Percentiles rank a stretch among this genome's conserved stretches.
These are phyloP conservation scores for Ophion costatus DNA, from an alignment of 2,888 invertebrate species.

Conservation along the genomic window DNA sequence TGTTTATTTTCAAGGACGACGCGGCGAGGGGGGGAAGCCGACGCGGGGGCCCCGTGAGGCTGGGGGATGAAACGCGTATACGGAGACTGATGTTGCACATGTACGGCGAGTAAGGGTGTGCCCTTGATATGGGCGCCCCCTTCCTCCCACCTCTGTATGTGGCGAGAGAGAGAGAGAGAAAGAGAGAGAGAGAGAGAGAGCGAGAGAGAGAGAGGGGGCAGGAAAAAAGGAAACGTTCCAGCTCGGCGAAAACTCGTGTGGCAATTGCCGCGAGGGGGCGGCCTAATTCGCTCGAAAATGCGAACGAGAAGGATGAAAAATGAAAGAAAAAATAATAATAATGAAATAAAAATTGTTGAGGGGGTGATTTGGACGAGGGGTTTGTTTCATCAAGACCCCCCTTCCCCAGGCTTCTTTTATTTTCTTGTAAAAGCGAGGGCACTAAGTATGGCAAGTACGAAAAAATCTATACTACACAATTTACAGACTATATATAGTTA, in stretches of 20 bases:
- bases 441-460: constrained; percentile 63
- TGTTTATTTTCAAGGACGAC: constrained; percentile 75
- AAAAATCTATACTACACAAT: constrained; percentile 70
- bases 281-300: constrained; percentile 29
- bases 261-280: constrained; percentile 58
- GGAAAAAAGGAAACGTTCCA: constrained; percentile 35
- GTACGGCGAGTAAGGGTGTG: constrained; percentile 46
- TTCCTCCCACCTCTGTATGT: not conserved
- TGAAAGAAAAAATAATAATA: constrained; percentile 20
- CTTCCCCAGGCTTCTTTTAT: constrained; percentile 11
- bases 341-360: constrained; percentile 35
- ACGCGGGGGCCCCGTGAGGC: not conserved
- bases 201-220: not conserved
- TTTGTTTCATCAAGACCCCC: constrained; percentile 25
- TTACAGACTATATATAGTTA: constrained; percentile 15
- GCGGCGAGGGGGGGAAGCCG: constrained; percentile 49
- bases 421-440: constrained; percentile 55
- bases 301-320: constrained; percentile 48
- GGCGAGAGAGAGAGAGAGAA: not conserved
- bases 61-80: constrained; percentile 56
- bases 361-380: constrained; percentile 43
- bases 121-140: constrained; percentile 45
- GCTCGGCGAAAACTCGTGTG: constrained; percentile 46
- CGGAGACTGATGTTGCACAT: constrained; percentile 70
- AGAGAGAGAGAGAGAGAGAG: not conserved